phyloP scores from a whole-genome alignment of 2,888 invertebrate genomes.

The Calliscelio sp. region DNA sequence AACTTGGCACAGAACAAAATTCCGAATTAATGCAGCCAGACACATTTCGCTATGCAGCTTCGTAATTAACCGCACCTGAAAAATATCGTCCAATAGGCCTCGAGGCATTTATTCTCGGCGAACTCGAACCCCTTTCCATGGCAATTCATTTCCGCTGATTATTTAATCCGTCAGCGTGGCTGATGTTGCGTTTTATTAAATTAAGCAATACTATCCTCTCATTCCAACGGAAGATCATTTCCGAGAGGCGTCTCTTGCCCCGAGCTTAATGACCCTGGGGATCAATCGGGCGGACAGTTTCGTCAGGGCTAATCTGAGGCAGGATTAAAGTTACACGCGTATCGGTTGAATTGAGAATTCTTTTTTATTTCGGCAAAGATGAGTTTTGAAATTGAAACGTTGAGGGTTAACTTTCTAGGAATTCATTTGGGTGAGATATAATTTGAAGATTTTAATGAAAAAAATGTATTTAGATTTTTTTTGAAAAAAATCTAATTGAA shows the following conservation, averaged over 20 bases:
- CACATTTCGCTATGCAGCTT: slow-evolving; percentile 37
- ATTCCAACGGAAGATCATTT: slow-evolving; percentile 42
- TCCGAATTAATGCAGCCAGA: slow-evolving; percentile 49
- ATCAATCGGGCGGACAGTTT: slow-evolving; percentile 32
- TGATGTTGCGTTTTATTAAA: slow-evolving; percentile 48
- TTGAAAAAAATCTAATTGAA: too few species aligned
- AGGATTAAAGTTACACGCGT: slow-evolving; percentile 38
- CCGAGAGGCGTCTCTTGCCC: slow-evolving; percentile 20
- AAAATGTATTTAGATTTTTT: neutral
- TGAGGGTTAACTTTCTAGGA: too few species aligned
- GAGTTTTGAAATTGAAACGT: too few species aligned
- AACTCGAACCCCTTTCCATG: too few species aligned
- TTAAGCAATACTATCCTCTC: slow-evolving; percentile 44
- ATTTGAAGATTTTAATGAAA: neutral
- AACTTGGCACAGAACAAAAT: slow-evolving; percentile 47
- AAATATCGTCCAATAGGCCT: slow-evolving; percentile 26
- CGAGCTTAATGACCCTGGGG: slow-evolving; percentile 46
- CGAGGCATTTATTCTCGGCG: too few species aligned
- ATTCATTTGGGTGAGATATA: too few species aligned
- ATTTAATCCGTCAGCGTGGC: slow-evolving; percentile 32
- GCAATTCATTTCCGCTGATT: slow-evolving; percentile 43
- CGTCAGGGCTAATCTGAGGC: slow-evolving; percentile 13
- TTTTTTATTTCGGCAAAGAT: too few species aligned
- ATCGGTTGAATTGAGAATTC: slow-evolving; percentile 5
- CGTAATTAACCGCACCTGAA: slow-evolving; percentile 34